phyloP scores from a whole-genome alignment of 1,140 invertebrate species.

The Drosophila lacertosa region DNA sequence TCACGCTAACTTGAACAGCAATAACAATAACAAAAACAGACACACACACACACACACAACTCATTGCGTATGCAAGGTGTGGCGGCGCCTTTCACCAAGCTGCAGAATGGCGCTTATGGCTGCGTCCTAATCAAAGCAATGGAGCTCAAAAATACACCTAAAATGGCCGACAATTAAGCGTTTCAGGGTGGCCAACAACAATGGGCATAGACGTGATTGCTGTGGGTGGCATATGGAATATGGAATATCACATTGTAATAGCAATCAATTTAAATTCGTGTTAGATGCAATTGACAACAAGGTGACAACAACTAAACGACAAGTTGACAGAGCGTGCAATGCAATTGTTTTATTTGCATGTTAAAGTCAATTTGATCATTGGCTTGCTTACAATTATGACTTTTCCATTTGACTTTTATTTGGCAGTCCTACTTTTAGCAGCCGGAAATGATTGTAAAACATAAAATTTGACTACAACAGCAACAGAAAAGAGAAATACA shows the following conservation, averaged over 20 bases:
- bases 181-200: not conserved
- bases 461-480: too few species aligned
- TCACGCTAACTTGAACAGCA: constrained; percentile 63
- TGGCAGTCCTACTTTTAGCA: too few species aligned
- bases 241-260: not conserved
- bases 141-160: constrained; percentile 11
- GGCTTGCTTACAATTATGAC: too few species aligned
- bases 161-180: not conserved
- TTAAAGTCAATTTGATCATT: too few species aligned
- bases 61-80: constrained; percentile 64
- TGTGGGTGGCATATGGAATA: too few species aligned
- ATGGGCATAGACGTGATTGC: not conserved
- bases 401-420: too few species aligned
- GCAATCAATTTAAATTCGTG: not conserved
- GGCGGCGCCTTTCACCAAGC: constrained; percentile 70
- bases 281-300: not conserved
- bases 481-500: too few species aligned
- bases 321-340: not conserved
- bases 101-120: constrained; percentile 42
- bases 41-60: not conserved
- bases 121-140: constrained; percentile 20
- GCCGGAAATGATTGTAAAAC: too few species aligned
- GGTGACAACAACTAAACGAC: not conserved
- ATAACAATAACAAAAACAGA: constrained; percentile 9
- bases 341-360: too few species aligned